phyloP scores from a whole-genome alignment of 2,888 invertebrate genomes.

The Drosophila neonasuta region DNA sequence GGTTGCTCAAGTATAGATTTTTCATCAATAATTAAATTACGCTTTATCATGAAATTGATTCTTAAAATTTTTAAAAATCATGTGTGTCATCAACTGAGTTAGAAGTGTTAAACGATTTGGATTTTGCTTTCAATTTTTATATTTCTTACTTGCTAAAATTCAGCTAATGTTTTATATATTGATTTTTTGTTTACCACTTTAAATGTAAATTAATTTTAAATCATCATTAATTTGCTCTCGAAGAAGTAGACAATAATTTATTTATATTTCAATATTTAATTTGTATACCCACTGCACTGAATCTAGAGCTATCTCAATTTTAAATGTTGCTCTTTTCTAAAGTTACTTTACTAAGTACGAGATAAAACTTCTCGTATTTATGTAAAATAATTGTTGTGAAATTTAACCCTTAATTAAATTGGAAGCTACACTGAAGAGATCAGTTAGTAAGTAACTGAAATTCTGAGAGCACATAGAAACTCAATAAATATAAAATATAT shows the following conservation, averaged over 20 bases:
- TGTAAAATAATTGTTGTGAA: background rate
- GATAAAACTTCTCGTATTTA: background rate
- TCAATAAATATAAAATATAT: constrained; percentile 29
- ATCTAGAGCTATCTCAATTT: background rate
- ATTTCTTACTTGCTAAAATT: constrained; percentile 62
- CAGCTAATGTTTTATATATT: constrained; percentile 55
- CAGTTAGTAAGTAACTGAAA: constrained; percentile 12
- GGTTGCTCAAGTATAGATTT: constrained; percentile 61
- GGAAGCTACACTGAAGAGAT: constrained; percentile 27
- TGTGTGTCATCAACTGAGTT: constrained; percentile 28
- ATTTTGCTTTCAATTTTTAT: constrained; percentile 25
- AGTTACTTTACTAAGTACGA: too few species aligned
- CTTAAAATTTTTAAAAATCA: constrained; percentile 49
- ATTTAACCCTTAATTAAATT: background rate
- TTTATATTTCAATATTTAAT: background rate
- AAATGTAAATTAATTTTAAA: constrained; percentile 46
- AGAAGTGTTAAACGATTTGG: constrained; percentile 33
- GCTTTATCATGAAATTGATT: constrained; percentile 28
- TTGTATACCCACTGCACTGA: background rate
- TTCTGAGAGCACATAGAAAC: constrained; percentile 7
- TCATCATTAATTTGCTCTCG: constrained; percentile 63
- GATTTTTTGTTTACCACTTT: constrained; percentile 23
- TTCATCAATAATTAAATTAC: constrained; percentile 35
- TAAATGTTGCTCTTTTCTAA: background rate
- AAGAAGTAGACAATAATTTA: constrained; percentile 36